Percentiles rank a stretch among this genome's conserved stretches.
Evolutionary conservation across 2,113 vertebrate genomes (phyloP).

Genomic region (Dicerorhinus sumatrensis): DNA sequence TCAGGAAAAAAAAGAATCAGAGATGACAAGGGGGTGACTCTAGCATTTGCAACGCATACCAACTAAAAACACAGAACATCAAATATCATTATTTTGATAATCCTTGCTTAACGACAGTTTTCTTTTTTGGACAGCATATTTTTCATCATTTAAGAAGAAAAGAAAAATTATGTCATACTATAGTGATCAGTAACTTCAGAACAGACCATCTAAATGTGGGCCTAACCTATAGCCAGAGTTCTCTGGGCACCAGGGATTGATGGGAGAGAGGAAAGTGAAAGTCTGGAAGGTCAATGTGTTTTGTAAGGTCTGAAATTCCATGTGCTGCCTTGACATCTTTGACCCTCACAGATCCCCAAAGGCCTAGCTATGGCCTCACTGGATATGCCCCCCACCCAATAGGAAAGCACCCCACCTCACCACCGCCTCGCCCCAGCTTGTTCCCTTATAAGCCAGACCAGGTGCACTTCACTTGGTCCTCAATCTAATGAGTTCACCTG

Average conservation of each 20-base stretch:
- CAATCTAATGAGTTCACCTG: background rate
- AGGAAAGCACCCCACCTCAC: background rate
- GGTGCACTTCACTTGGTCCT: background rate
- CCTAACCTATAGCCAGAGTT: background rate
- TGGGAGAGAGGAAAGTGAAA: background rate
- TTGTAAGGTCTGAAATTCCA: background rate
- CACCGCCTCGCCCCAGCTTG: no score
- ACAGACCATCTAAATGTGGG: background rate
- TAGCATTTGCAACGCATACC: background rate
- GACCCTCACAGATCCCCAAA: background rate
- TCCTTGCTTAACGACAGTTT: background rate
- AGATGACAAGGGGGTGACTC: background rate
- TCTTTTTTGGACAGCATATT: background rate
- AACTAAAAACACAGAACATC: background rate
- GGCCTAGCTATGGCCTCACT: background rate
- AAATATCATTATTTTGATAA: background rate
- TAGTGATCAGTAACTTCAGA: background rate
- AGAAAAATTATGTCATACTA: background rate
- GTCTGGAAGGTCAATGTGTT: background rate
- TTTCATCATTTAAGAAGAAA: background rate
- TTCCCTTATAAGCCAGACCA: background rate
- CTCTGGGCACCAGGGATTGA: background rate
- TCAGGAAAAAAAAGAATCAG: background rate
- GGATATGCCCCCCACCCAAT: background rate
- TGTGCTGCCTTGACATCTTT: background rate